Conservation (phyloP, 2,888 invertebrate genomes). For the Philhelius pedissequus region DNA sequence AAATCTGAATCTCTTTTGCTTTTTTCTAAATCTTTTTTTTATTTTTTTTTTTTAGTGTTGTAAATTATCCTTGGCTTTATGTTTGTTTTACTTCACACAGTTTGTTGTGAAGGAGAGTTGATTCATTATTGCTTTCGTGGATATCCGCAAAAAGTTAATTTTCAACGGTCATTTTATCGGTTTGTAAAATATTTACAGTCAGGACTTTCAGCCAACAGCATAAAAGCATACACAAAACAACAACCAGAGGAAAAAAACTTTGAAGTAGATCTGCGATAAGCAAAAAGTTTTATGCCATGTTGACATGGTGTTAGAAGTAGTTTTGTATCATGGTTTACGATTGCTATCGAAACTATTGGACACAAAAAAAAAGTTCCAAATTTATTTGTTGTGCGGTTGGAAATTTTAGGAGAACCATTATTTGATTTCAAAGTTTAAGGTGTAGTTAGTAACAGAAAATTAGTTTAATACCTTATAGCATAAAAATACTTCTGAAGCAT, state of each 20-base stretch:
- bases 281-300: conserved; percentile 40
- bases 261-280: conserved; percentile 4
- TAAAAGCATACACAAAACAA: not conserved
- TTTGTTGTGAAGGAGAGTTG: conserved; percentile 29
- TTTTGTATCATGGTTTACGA: conserved; percentile 24
- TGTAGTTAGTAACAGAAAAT: not conserved
- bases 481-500: not conserved
- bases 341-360: not conserved
- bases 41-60: no score
- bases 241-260: not conserved
- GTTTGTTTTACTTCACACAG: conserved; percentile 35
- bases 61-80: not conserved
- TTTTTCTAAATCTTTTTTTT: conserved; percentile 5
- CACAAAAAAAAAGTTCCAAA: not conserved
- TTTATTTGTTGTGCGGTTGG: not conserved
- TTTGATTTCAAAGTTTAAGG: no score
- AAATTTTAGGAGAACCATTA: not conserved
- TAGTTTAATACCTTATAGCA: not conserved
- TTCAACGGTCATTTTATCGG: conserved; percentile 43
- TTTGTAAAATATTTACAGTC: not conserved
- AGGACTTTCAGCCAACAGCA: not conserved
- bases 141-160: conserved; percentile 61
- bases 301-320: conserved; percentile 53
- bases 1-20: not conserved
- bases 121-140: conserved; percentile 62